Conservation (phyloP, 2,888 invertebrate species). For the Oligia fasciuncula region DNA sequence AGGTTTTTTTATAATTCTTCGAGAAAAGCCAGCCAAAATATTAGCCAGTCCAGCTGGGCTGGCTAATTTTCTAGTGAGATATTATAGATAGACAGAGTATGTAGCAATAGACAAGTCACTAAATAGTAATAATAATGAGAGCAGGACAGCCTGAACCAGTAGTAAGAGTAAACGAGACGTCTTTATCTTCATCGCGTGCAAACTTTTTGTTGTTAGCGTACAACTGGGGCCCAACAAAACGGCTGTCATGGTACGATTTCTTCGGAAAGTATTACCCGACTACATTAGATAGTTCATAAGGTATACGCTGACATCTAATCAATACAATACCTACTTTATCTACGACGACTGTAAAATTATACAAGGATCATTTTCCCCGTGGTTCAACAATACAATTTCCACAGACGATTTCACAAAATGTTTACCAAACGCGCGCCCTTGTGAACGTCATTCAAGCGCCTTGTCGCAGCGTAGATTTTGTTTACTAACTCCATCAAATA, state of each 20-base stretch:
- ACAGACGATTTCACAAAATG: neutral
- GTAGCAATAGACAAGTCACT: neutral
- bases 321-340: neutral
- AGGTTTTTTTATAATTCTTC: slow-evolving; percentile 1
- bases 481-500: neutral
- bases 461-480: neutral
- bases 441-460: neutral
- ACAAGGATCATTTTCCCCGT: neutral
- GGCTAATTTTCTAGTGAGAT: neutral
- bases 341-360: neutral
- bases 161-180: neutral
- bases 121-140: neutral
- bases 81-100: neutral
- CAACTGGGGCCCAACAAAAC: neutral
- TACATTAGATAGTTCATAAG: neutral
- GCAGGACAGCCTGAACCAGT: neutral
- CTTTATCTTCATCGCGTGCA: neutral
- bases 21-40: neutral
- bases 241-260: neutral
- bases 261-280: too few relatives aligned
- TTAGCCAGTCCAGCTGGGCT: neutral
- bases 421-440: neutral
- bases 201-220: neutral
- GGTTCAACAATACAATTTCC: neutral
- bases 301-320: neutral